A percentile compares a stretch with the other conserved stretches of the same genome.
phyloP scores from a whole-genome alignment of 1,140 invertebrate genomes.

The Limonius californicus region DNA sequence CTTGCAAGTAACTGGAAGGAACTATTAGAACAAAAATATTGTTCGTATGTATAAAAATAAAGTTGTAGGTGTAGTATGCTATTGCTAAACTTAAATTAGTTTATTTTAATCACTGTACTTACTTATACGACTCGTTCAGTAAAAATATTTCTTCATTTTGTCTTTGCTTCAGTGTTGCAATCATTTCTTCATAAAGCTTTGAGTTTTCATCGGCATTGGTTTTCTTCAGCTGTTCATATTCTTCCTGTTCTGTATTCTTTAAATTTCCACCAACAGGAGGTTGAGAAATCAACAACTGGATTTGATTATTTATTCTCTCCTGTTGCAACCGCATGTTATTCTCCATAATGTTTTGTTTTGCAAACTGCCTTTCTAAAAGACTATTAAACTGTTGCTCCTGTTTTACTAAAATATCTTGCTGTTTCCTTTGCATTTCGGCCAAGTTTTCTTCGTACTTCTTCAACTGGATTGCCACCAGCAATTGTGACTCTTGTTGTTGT shows the following conservation, averaged over 20 bases:
- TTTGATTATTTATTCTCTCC: slow-evolving; percentile 52
- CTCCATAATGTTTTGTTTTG: slow-evolving; percentile 51
- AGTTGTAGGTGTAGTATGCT: no score
- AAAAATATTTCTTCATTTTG: slow-evolving; percentile 52
- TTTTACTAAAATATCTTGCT: slow-evolving; percentile 46
- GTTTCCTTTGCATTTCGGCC: slow-evolving; percentile 49
- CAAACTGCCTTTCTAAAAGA: slow-evolving; percentile 49
- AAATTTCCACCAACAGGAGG: slow-evolving; percentile 26
- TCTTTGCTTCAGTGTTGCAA: slow-evolving; percentile 46
- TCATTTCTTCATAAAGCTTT: slow-evolving; percentile 42
- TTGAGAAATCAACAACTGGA: slow-evolving; percentile 49
- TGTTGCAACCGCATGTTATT: slow-evolving; percentile 51
- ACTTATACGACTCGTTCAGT: slow-evolving; percentile 52
- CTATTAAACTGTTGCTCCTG: slow-evolving; percentile 51
- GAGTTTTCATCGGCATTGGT: slow-evolving; percentile 23
- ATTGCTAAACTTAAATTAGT: no score
- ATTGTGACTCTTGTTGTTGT: slow-evolving; percentile 51
- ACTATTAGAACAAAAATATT: no score
- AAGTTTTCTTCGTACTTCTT: slow-evolving; percentile 51
- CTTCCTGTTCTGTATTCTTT: slow-evolving; percentile 18
- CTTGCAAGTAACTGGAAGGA: no score
- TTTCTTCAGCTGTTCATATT: slow-evolving; percentile 22
- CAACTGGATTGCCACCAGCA: slow-evolving; percentile 50
- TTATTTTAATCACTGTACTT: no score
- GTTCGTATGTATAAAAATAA: no score